These are phyloP conservation scores for Caradrina kadenii DNA, from an alignment of 2,888 invertebrate species.

Conservation along the genomic window DNA sequence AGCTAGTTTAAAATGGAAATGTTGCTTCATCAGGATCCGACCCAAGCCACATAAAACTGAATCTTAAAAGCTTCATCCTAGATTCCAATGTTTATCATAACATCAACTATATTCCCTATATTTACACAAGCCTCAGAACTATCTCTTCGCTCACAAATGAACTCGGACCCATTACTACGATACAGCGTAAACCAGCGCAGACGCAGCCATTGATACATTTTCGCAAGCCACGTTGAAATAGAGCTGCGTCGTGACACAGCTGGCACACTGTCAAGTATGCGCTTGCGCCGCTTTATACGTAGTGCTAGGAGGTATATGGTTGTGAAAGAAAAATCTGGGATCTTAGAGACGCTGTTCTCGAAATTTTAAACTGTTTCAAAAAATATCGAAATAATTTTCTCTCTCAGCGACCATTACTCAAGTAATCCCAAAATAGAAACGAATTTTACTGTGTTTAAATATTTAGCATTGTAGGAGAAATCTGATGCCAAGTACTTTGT, in stretches of 20 bases:
- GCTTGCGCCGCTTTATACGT: slow-evolving; percentile 40
- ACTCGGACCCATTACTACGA: slow-evolving; percentile 37
- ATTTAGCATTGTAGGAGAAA: too few relatives aligned
- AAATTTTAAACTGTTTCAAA: too few relatives aligned
- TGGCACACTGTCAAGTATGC: slow-evolving; percentile 75
- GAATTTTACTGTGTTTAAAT: too few relatives aligned
- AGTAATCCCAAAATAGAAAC: too few relatives aligned
- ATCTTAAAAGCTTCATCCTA: background rate
- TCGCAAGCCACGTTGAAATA: slow-evolving; percentile 67
- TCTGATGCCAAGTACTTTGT: too few relatives aligned
- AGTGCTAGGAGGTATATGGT: slow-evolving; percentile 18
- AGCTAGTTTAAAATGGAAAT: too few relatives aligned
- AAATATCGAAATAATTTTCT: too few relatives aligned
- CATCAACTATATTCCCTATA: background rate
- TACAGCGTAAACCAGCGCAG: slow-evolving; percentile 42
- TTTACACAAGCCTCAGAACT: slow-evolving; percentile 19
- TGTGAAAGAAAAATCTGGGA: background rate
- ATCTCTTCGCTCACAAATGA: slow-evolving; percentile 9
- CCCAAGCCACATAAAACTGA: too few relatives aligned
- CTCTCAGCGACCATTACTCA: too few relatives aligned
- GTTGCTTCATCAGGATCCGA: too few relatives aligned
- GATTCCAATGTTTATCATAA: slow-evolving; percentile 2
- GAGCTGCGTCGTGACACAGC: slow-evolving; percentile 68
- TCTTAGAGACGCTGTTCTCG: too few relatives aligned
- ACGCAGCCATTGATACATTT: slow-evolving; percentile 67